phyloP scores from a whole-genome alignment of 2,888 invertebrate genomes.

The Malacosoma neustria region DNA sequence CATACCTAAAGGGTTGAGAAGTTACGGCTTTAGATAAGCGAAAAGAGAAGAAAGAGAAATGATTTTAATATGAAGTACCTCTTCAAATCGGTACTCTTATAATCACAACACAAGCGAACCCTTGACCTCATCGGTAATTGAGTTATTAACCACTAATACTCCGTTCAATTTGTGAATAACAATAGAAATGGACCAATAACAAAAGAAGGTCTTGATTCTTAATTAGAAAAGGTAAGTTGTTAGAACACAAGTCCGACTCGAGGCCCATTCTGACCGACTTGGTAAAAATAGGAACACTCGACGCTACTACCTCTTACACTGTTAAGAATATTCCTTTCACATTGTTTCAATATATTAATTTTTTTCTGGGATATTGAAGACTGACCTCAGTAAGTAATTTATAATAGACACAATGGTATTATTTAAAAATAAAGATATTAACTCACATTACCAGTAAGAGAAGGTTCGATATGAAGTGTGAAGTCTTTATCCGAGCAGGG shows the following conservation, averaged over 20 bases:
- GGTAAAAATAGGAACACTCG: slow-evolving; percentile 45
- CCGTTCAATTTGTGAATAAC: background rate
- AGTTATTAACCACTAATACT: background rate
- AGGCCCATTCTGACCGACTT: slow-evolving; percentile 45
- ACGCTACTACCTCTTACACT: slow-evolving; percentile 29
- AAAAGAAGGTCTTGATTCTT: background rate
- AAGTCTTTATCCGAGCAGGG: background rate
- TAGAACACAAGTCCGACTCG: slow-evolving; percentile 29
- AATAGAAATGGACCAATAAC: background rate
- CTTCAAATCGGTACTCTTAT: background rate
- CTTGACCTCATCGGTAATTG: background rate
- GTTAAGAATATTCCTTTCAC: background rate
- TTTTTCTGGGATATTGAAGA: too few relatives aligned
- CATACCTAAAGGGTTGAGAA: too few relatives aligned
- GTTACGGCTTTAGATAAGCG: too few relatives aligned
- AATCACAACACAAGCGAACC: background rate
- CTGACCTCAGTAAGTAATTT: too few relatives aligned
- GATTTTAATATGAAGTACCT: too few relatives aligned
- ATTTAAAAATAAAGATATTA: too few relatives aligned
- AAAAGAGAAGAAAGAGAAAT: too few relatives aligned
- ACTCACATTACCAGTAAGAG: too few relatives aligned
- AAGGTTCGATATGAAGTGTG: too few relatives aligned
- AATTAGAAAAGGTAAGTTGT: slow-evolving; percentile 3
- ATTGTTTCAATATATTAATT: too few relatives aligned
- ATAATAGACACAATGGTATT: too few relatives aligned